Evolutionary conservation across 2,888 invertebrate species (phyloP).

Genomic region (Lottia scabra): DNA sequence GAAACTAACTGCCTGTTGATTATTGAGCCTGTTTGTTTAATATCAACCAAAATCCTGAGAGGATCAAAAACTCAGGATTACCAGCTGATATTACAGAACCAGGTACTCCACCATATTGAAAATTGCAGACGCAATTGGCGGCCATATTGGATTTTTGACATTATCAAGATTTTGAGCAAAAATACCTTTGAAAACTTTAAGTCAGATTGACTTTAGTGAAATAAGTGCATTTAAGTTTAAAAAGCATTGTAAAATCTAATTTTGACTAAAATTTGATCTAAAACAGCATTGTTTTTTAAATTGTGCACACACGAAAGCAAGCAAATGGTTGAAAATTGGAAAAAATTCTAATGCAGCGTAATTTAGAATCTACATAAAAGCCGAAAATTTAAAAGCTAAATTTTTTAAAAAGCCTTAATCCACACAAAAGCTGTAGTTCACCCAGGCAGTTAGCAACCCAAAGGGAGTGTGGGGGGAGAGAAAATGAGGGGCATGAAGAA

Average conservation of each 20-base stretch:
- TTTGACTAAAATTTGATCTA: neutral
- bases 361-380: neutral
- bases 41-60: slow-evolving; percentile 67
- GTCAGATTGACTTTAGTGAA: neutral
- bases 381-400: neutral
- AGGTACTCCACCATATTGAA: slow-evolving; percentile 18
- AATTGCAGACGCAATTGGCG: slow-evolving; percentile 9
- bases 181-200: slow-evolving; percentile 15
- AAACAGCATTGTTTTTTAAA: slow-evolving; percentile 6
- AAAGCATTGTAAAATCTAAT: slow-evolving; percentile 11
- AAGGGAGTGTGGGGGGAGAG: neutral
- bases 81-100: slow-evolving; percentile 94
- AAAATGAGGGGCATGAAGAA: neutral
- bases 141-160: neutral
- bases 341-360: neutral
- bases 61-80: slow-evolving; percentile 77
- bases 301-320: slow-evolving; percentile 23
- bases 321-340: neutral
- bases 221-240: neutral
- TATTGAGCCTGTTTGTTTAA: slow-evolving; percentile 46
- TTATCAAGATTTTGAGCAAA: slow-evolving; percentile 13
- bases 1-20: slow-evolving; percentile 17
- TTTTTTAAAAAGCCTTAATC: neutral
- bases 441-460: slow-evolving; percentile 4
- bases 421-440: neutral